Base-by-base conservation (phyloP, 2,888 invertebrate species). In the Ligdia adustata region DNA sequence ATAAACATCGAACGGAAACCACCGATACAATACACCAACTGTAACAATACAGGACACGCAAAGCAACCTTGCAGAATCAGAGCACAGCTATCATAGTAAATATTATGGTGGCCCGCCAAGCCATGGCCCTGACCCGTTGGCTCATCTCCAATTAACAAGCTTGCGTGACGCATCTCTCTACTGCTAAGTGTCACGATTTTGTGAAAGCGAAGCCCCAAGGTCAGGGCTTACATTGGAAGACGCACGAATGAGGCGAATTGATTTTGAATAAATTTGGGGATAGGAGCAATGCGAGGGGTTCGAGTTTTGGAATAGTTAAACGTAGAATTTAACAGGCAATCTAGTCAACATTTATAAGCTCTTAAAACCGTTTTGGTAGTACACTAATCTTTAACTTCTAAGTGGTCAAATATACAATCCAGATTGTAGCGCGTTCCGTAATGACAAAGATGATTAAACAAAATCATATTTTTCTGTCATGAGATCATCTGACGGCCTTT, bases 131-230 rank as follows among this genome's bases (percentile, higher is more conserved):
- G 53, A 43, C 53, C 49, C 18, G 47, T 38, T 56, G 58, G 58
- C 55, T 43, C 29, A 52, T 59, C 56, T 52, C 56, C 58, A 59
- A 50, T 37, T 47, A 39, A 9, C 33, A 7, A 32, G 35, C 18
- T 44, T 15, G 49, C 49, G 50, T 50, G 50, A 37, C 50, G 31
- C 34, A 49, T 49, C 42, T 33, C 38, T 9, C 26, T n/a, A 48
- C 33, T 49, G 42, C 38, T 42, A 49, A 49, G 22, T 43, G 38
- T 49, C 48, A 49, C 48, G 48, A 34, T 24, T 37, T 34, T 9
- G 20, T 41, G 48, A 42, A 38, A 39, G 24, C 28, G 38, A 27
- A n/a, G 26, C 12, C 37, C 20, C 27, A 26, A 32, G 32, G 37
- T 22, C n/a, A 22, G 6, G 5, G 16, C 16, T 3, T 4, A 16